Evolutionary conservation across 2,888 invertebrate species (phyloP), one percentile per base, ranked within the genome.

Genomic region (Chaitophorus viminalis): DNA sequence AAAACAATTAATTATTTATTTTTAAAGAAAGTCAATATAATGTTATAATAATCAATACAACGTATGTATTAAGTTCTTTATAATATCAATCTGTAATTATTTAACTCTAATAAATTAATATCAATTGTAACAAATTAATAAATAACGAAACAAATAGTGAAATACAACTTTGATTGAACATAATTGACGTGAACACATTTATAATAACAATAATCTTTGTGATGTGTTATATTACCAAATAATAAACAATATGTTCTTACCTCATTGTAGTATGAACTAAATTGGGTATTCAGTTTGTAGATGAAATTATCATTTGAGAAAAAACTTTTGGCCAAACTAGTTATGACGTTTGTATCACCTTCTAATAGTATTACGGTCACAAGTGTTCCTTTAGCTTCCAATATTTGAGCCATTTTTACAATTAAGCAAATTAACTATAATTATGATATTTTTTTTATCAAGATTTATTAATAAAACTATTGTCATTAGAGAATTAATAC

Each of bases 331-430:
- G 78, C 85, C 86, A 86, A 83, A 25, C n/a, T 18, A 39, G 76
- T 70, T 11, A 60, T 31, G 14, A 65, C 68, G 21, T 46, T 76
- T 1, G 89, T 89, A 31, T 84, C 85, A n/a, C 86, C 88, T 29
- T 88, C 85, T n/a, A 89, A 75, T 36, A 89, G 82, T 9, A 70
- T 87, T 46, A 89, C 76, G 31, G 70, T 74, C 18, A 89, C 89
- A 33, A 76, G 21, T 0, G 88, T 84, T 18, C 89, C 90, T 18
- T 52, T 82, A 8, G 52, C 65, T 79, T 90, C 90, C 76, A 93
- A 90, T 90, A 92, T 92, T 21, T 92, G 90, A 31, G 93, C 93
- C 91, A 94, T 93, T 91, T 94, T 94, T n/a, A 39, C 39, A n/a
- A n/a, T n/a, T n/a, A n/a, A n/a, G n/a, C n/a, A n/a, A n/a, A n/a